A percentile compares a stretch with the other conserved stretches of the same genome.
Evolutionary conservation across 1,140 invertebrate species (phyloP).

Genomic region (Leptinotarsa undecemlineata): DNA sequence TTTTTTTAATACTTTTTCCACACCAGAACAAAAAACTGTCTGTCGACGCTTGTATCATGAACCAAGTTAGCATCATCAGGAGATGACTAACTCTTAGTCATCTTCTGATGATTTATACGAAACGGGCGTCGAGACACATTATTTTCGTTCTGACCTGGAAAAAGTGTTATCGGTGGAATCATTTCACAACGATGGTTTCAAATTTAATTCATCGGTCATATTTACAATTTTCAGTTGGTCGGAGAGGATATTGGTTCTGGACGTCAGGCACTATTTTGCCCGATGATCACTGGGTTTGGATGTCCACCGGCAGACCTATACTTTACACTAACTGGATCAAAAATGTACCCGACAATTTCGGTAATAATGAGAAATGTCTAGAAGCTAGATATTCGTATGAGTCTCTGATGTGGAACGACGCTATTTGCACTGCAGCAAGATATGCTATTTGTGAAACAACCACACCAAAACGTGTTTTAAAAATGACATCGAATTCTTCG

Average conservation of each 20-base stretch:
- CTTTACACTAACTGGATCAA: slow-evolving; percentile 20
- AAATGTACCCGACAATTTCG: slow-evolving; percentile 22
- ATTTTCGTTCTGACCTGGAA: no score
- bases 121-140: no score
- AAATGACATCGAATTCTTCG: background rate
- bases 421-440: background rate
- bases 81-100: no score
- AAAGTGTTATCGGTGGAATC: no score
- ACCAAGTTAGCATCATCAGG: no score
- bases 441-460: background rate
- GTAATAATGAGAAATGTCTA: slow-evolving; percentile 26
- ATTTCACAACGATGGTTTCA: no score
- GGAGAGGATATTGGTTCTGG: slow-evolving; percentile 5
- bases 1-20: no score
- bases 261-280: slow-evolving; percentile 9
- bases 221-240: slow-evolving; percentile 5
- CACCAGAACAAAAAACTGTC: no score
- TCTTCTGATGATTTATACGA: no score
- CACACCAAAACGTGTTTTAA: background rate
- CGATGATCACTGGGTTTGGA: slow-evolving; percentile 21
- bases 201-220: no score
- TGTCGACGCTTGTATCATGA: no score
- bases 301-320: slow-evolving; percentile 27
- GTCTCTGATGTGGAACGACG: slow-evolving; percentile 10
- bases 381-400: background rate